Base-by-base conservation (phyloP, 30 jellyfish, hydroid and myxozoan genomes). In the Mastigias papua region DNA sequence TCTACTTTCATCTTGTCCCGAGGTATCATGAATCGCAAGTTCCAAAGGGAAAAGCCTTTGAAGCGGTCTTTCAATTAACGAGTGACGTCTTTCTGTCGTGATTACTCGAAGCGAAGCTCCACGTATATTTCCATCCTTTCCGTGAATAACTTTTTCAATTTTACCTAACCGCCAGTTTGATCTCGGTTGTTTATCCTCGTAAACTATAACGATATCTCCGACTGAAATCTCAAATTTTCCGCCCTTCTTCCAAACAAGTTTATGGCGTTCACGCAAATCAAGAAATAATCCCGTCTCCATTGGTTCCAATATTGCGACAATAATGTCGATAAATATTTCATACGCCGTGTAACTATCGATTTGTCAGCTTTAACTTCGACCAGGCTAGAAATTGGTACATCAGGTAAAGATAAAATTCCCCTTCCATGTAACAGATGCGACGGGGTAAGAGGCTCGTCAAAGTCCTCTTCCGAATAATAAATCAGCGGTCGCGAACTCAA, bases 401-500 rank as follows among this genome's bases (percentile, higher is more conserved):
- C 74, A 3, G 78, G 76, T 34, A 76, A 76, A 48, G 29, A 16
- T 25, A 22, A 2, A 50, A 48, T 72, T 22, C 42, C 0, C 37
- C 68, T 0, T 27, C 96, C 92, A 32, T 23, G 64, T 28, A 74
- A 34, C 42, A 87, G 31, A 64, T 73, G 92, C 2, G 81, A 88
- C 0, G 97, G 92, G 28, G 97, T 79, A 8, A 79, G 33, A 20
- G 82, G 73, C 29, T 80, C 89, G 6, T 23, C 78, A 1, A 27
- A 23, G 2, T n/a, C 69, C 20, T 88, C 88, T 1, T 79, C 81
- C 29, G 48, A 23, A 26, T 25, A 25, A 51, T 79, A 88, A 11
- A 63, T 51, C 8, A 79, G 60, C 1, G 97, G 96, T 1, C 97
- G 37, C 17, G 72, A 69, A 51, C 81, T 89, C 1, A 89, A 25